These are phyloP conservation scores for Spinibarbus caldwelli DNA, from an alignment of 2,797 vertebrate genomes.

Conservation along the genomic window DNA sequence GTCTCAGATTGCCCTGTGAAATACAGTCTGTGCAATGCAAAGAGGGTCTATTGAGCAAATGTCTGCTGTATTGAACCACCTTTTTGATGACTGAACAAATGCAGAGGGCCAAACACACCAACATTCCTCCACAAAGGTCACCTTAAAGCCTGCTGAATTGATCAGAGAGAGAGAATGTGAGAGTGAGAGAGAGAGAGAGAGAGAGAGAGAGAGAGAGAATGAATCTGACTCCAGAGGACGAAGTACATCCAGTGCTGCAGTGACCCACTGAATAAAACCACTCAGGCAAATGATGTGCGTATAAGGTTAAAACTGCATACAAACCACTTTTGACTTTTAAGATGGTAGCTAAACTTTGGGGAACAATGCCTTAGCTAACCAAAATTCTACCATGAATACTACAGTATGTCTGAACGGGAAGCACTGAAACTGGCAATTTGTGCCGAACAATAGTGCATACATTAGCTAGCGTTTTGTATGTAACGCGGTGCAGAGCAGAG, in stretches of 20 bases:
- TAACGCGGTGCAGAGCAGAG: neutral
- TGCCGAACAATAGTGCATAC: neutral
- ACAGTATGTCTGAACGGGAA: neutral
- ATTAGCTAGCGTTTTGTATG: conserved; percentile 18
- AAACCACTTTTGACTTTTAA: neutral
- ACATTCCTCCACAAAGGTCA: conserved; percentile 42
- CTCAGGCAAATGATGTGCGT: conserved; percentile 13
- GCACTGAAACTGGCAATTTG: neutral
- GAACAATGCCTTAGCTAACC: neutral
- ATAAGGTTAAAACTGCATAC: conserved; percentile 14
- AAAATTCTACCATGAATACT: neutral
- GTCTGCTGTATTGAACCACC: conserved; percentile 23
- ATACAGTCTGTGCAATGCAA: conserved; percentile 10
- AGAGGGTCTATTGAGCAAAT: conserved; percentile 15
- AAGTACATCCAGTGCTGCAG: conserved; percentile 62
- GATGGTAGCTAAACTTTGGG: neutral
- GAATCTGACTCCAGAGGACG: conserved; percentile 56
- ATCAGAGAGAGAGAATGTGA: conserved; percentile 42
- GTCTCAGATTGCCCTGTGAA: neutral
- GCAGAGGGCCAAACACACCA: conserved; percentile 1
- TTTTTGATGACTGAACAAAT: conserved; percentile 42
- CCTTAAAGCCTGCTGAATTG: conserved; percentile 48
- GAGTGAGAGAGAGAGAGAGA: no score
- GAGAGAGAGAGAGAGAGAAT: neutral
- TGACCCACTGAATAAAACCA: conserved; percentile 39